Evolutionary conservation across 2,888 invertebrate species (phyloP), one percentile per base, ranked within the genome.

Genomic region (Mythimna impura): DNA sequence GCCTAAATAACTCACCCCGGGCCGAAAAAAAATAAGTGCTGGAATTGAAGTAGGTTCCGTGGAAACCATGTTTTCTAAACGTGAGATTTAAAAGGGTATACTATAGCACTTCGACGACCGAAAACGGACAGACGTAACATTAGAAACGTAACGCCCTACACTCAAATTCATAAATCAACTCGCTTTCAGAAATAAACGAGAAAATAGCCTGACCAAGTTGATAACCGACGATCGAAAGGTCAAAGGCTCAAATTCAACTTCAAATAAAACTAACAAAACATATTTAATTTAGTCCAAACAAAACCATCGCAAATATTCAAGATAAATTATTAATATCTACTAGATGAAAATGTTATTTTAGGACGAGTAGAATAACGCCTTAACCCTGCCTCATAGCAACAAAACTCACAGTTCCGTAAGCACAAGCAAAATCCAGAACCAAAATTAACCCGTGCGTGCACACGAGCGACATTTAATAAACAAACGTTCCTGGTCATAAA

Each of bases 401-500:
- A 34, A 69, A 72, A 64, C 70, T 47, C 70, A 55, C 40, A 76
- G 75, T 54, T 69, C 68, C 85, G 80, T 80, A 83, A 79, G 71
- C 81, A 72, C 71, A 55, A 14, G 55, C 50, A 58, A 58, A 58
- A 58, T 30, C 30, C 60, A 69, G 68, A 75, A 72, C 80, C 84
- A 71, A 81, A 89, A 86, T 89, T 86, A 87, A 84, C 86, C 84
- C 84, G 80, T 81, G 87, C 86, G 80, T 89, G 88, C 88, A 85
- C 86, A 89, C 87, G 89, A 90, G 61, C 61, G 22, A 40, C 61
- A 61, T 61, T 61, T 61, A 89, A 87, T 87, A 89, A 91, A 91
- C 91, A 91, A 90, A 92, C 88, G 87, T 82, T 86, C 81, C 86
- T 78, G 88, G 82, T 92, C 92, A 92, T 92, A 92, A 93, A 93